These are phyloP conservation scores for Aeoliscus strigatus DNA, from an alignment of 2,797 vertebrate genomes.

Conservation along the genomic window DNA sequence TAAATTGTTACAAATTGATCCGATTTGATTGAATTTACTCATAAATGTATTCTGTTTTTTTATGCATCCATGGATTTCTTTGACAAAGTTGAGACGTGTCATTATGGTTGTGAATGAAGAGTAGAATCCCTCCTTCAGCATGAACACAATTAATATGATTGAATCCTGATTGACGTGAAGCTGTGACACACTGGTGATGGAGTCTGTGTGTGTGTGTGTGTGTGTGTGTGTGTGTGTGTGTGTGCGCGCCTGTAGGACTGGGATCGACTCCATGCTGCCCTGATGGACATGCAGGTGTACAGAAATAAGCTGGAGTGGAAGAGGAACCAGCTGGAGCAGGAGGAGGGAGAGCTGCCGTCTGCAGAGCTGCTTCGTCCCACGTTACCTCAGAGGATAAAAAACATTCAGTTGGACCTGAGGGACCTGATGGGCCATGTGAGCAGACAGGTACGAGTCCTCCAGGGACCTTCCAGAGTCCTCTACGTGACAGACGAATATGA, in stretches of 20 bases:
- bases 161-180: too few species aligned
- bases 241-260: constrained; percentile 62
- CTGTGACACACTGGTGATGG: too few species aligned
- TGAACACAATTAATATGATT: too few species aligned
- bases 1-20: too few species aligned
- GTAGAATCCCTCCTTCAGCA: constrained; percentile 45
- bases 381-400: constrained; percentile 47
- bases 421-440: constrained; percentile 71
- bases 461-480: constrained; percentile 7
- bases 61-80: too few species aligned
- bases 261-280: constrained; percentile 61
- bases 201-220: too few species aligned
- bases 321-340: constrained; percentile 53
- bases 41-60: too few species aligned
- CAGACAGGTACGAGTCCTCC: constrained; percentile 57
- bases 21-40: too few species aligned
- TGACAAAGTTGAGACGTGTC: too few species aligned
- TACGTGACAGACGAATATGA: constrained; percentile 1
- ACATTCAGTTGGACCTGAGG: constrained; percentile 69
- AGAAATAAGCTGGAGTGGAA: constrained; percentile 69
- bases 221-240: too few species aligned
- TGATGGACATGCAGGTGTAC: constrained; percentile 60
- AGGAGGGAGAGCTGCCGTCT: constrained; percentile 7
- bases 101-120: too few species aligned
- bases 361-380: not conserved